Conservation (phyloP, 2,888 invertebrate species). For the Pomacea canaliculata region DNA sequence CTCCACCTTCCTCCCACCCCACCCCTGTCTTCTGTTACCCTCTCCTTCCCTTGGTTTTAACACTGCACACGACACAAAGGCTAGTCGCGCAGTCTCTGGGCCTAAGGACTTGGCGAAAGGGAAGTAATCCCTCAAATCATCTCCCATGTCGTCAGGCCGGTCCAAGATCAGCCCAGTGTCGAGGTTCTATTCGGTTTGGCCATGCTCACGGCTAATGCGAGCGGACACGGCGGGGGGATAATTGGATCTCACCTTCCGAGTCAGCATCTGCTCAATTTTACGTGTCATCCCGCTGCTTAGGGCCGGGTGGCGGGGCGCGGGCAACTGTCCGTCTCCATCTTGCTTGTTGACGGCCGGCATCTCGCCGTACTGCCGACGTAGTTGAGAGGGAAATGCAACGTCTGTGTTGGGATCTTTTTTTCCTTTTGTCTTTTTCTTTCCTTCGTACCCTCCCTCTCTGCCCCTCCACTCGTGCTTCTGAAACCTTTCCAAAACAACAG, state of each 20-base stretch:
- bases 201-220: slow-evolving; percentile 15
- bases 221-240: slow-evolving; percentile 18
- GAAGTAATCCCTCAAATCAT: slow-evolving; percentile 13
- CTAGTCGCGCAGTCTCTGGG: neutral
- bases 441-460: too few relatives aligned
- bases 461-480: too few relatives aligned
- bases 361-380: too few relatives aligned
- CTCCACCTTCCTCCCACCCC: neutral
- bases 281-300: slow-evolving; percentile 8
- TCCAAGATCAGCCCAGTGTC: neutral
- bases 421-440: too few relatives aligned
- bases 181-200: slow-evolving; percentile 21
- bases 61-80: slow-evolving; percentile 7
- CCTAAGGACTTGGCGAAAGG: slow-evolving; percentile 13
- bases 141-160: slow-evolving; percentile 12
- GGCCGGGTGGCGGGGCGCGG: neutral
- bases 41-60: neutral
- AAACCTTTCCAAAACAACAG: too few relatives aligned
- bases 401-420: too few relatives aligned
- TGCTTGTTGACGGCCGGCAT: too few relatives aligned
- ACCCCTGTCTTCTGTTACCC: neutral
- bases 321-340: too few relatives aligned
- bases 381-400: too few relatives aligned
- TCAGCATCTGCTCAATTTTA: slow-evolving; percentile 27
- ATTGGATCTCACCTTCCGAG: slow-evolving; percentile 23